Conservation (phyloP, 2,888 invertebrate species). For the Hypsopygia costalis region DNA sequence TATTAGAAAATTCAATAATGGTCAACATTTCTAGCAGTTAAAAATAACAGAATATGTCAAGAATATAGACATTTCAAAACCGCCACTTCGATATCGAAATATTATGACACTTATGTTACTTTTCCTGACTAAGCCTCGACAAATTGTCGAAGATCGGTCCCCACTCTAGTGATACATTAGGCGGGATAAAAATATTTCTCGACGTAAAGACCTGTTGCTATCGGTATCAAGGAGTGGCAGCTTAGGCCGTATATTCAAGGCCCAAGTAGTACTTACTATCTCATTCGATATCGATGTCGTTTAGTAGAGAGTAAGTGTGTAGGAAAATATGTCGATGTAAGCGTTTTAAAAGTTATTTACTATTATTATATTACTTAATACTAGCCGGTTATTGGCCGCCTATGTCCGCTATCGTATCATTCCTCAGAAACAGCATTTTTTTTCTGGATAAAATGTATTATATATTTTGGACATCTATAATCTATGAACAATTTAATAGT, state of each 20-base stretch:
- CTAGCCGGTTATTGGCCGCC: too few species aligned
- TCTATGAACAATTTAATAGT: too few species aligned
- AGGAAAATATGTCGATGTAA: slow-evolving; percentile 12
- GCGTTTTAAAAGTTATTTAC: not conserved
- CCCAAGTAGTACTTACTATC: slow-evolving; percentile 9
- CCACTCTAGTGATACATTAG: slow-evolving; percentile 64
- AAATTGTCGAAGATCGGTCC: slow-evolving; percentile 45
- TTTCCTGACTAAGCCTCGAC: slow-evolving; percentile 9
- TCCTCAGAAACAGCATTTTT: too few species aligned
- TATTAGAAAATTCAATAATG: too few species aligned
- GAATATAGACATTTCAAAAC: too few species aligned
- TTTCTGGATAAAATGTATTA: too few species aligned
- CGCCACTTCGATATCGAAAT: too few species aligned
- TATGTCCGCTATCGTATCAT: too few species aligned
- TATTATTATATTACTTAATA: too few species aligned
- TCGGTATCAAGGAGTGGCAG: slow-evolving; percentile 44
- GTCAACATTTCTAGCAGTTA: too few species aligned
- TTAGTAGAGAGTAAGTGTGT: slow-evolving; percentile 13
- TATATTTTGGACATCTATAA: too few species aligned
- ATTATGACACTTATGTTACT: slow-evolving; percentile 20
- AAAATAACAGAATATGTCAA: too few species aligned
- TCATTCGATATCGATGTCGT: slow-evolving; percentile 3
- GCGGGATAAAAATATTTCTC: slow-evolving; percentile 69
- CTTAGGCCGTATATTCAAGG: slow-evolving; percentile 31
- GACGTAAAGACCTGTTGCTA: slow-evolving; percentile 66